Evolutionary conservation across 1,140 invertebrate species (phyloP).

Genomic region (Copidosoma floridanum): DNA sequence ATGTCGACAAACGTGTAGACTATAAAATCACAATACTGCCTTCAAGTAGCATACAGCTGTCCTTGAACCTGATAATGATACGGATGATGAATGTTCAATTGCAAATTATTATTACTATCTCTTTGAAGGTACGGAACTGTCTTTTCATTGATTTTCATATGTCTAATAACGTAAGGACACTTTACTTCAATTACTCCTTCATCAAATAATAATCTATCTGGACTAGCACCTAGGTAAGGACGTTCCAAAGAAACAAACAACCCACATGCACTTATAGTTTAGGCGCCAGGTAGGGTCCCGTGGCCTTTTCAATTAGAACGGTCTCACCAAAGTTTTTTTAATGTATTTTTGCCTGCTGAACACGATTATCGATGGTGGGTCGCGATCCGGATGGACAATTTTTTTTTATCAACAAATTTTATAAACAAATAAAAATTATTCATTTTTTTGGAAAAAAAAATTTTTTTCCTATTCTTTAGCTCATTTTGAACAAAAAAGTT

Average conservation of each 20-base stretch:
- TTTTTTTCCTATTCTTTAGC: too few relatives aligned
- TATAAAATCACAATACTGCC: not conserved
- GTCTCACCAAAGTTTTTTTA: too few relatives aligned
- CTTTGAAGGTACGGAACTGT: not conserved
- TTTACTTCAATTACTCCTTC: not conserved
- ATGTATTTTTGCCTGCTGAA: too few relatives aligned
- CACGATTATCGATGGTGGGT: too few relatives aligned
- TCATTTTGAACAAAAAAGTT: too few relatives aligned
- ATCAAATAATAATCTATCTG: not conserved
- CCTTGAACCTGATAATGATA: not conserved
- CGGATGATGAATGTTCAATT: not conserved
- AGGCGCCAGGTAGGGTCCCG: too few relatives aligned
- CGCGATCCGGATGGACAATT: too few relatives aligned
- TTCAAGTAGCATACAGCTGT: not conserved
- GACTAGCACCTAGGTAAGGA: not conserved
- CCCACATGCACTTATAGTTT: not conserved
- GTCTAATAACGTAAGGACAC: not conserved
- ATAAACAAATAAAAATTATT: too few relatives aligned
- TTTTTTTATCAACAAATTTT: too few relatives aligned
- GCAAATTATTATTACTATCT: not conserved
- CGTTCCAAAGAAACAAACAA: slow-evolving; percentile 6
- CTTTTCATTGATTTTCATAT: not conserved
- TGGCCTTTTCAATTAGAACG: too few relatives aligned
- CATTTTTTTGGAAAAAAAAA: too few relatives aligned
- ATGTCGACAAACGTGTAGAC: not conserved